Evolutionary conservation across 2,797 vertebrate species (phyloP).

Genomic region (Taenioides sp.): DNA sequence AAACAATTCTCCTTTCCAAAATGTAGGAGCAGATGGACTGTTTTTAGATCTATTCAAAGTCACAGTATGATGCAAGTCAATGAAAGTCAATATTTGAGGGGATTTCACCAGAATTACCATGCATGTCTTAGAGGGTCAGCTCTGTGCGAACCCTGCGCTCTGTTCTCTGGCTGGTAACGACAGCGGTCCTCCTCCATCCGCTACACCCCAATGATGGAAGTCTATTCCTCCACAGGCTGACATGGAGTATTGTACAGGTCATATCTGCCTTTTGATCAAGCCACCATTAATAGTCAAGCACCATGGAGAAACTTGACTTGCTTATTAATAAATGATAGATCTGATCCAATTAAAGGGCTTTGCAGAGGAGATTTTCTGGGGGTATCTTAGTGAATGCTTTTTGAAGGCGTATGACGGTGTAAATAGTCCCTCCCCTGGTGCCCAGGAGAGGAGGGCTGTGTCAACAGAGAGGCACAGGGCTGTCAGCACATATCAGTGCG

Average conservation of each 20-base stretch:
- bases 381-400: slow-evolving; percentile 64
- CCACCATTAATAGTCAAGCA: slow-evolving; percentile 75
- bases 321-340: slow-evolving; percentile 81
- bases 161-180: slow-evolving; percentile 29
- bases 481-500: slow-evolving; percentile 81
- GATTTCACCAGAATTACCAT: slow-evolving; percentile 70
- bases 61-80: slow-evolving; percentile 71
- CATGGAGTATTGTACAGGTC: slow-evolving; percentile 64
- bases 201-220: slow-evolving; percentile 59
- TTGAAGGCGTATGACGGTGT: slow-evolving; percentile 68
- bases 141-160: slow-evolving; percentile 37
- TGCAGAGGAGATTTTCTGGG: slow-evolving; percentile 66
- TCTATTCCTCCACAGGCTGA: slow-evolving; percentile 63
- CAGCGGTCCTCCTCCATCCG: slow-evolving; percentile 31
- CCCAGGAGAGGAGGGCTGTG: slow-evolving; percentile 77
- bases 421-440: slow-evolving; percentile 78
- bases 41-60: slow-evolving; percentile 52
- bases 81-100: slow-evolving; percentile 70
- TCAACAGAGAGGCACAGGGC: slow-evolving; percentile 78
- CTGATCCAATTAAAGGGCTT: slow-evolving; percentile 77
- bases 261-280: slow-evolving; percentile 72
- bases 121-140: slow-evolving; percentile 66
- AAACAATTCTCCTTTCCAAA: slow-evolving; percentile 40
- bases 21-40: slow-evolving; percentile 20
- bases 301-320: slow-evolving; percentile 61